Percentiles rank a stretch among this genome's conserved stretches.
phyloP scores from a whole-genome alignment of 2,888 invertebrate species.

The Plutella xylostella region DNA sequence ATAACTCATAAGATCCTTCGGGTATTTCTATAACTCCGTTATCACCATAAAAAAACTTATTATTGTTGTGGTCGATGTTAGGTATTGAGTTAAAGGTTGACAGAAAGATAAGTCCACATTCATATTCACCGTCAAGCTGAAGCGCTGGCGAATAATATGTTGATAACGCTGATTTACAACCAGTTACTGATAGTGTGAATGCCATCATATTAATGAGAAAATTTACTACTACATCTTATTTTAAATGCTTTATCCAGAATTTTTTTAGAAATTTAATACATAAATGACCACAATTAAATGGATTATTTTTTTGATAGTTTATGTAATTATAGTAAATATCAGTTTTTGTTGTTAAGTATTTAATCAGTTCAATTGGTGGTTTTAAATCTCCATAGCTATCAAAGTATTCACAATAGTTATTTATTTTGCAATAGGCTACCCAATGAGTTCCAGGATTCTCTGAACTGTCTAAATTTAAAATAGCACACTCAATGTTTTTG shows the following conservation, averaged over 20 bases:
- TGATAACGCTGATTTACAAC: too few relatives aligned
- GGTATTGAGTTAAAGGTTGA: too few relatives aligned
- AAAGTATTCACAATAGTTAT: constrained; percentile 26
- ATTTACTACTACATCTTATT: neutral
- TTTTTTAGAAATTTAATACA: constrained; percentile 7
- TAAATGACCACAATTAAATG: constrained; percentile 8
- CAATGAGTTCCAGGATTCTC: constrained; percentile 28
- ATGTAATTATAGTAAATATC: constrained; percentile 22
- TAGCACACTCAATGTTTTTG: constrained; percentile 18
- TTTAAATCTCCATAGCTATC: constrained; percentile 32
- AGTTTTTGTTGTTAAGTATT: constrained; percentile 16
- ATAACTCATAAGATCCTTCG: too few relatives aligned
- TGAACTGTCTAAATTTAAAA: constrained; percentile 25
- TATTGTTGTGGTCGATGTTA: too few relatives aligned
- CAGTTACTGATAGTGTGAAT: too few relatives aligned
- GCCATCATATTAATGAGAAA: too few relatives aligned
- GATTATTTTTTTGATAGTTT: constrained; percentile 2
- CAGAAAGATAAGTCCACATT: too few relatives aligned
- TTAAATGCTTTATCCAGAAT: constrained; percentile 5
- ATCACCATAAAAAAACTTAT: too few relatives aligned
- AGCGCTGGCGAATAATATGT: too few relatives aligned
- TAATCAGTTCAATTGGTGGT: constrained; percentile 24
- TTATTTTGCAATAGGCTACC: constrained; percentile 29
- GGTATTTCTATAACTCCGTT: too few relatives aligned
- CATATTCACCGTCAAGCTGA: too few relatives aligned